Evolutionary conservation across 35 echinoderm and acorn worm species (phyloP).

Genomic region (Ophiothrix spiculata): DNA sequence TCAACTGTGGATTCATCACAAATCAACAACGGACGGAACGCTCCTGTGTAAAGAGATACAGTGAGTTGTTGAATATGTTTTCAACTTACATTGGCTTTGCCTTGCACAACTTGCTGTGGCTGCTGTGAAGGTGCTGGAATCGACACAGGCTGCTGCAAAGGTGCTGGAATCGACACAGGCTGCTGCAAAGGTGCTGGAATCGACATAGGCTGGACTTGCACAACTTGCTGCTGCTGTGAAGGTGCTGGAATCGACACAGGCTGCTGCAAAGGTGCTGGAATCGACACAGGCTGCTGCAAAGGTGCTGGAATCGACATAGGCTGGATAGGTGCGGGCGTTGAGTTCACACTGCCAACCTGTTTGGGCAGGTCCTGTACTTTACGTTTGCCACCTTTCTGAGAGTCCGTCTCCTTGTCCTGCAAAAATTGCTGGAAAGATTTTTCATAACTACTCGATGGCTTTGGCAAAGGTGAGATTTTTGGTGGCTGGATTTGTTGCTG

Average conservation of each 20-base stretch:
- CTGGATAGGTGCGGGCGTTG: not conserved
- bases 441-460: not conserved
- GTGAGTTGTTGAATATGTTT: too few relatives aligned
- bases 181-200: too few relatives aligned
- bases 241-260: too few relatives aligned
- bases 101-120: not conserved
- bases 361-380: not conserved
- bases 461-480: not conserved
- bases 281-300: too few relatives aligned
- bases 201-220: too few relatives aligned
- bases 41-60: too few relatives aligned
- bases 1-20: too few relatives aligned
- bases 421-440: not conserved
- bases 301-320: too few relatives aligned
- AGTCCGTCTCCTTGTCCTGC: not conserved
- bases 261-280: too few relatives aligned
- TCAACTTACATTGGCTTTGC: too few relatives aligned
- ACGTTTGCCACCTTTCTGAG: not conserved
- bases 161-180: not conserved
- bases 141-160: not conserved
- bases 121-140: too few relatives aligned
- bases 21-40: too few relatives aligned
- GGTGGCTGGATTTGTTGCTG: slow-evolving; percentile 19
- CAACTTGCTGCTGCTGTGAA: not conserved
- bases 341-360: not conserved